These are phyloP conservation scores for Phalacrocorax carbo DNA, from an alignment of 2,113 vertebrate genomes.

Conservation along the genomic window DNA sequence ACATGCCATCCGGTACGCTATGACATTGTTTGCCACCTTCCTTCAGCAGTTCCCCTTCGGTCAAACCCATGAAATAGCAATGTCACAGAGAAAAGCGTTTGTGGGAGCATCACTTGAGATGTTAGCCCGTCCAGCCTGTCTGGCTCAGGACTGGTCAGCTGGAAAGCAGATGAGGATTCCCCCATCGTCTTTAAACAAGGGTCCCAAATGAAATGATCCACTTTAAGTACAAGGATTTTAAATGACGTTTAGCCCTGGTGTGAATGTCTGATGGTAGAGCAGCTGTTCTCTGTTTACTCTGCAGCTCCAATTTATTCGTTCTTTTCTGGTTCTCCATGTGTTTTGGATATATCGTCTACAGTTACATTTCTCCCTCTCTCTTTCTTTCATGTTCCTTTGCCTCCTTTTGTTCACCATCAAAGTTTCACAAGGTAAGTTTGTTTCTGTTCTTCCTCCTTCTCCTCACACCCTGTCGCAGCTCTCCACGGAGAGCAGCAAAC, in stretches of 20 bases:
- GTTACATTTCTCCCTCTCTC: conserved; percentile 60
- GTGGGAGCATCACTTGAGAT: not conserved
- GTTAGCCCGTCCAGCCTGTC: not conserved
- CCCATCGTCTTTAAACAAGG: not conserved
- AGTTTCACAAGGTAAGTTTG: conserved; percentile 87
- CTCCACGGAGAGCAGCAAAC: rapidly evolving
- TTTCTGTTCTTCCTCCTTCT: conserved; percentile 23
- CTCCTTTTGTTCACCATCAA: conserved; percentile 56
- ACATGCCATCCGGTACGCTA: rapidly evolving
- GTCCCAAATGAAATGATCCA: not conserved
- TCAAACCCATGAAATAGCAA: not conserved
- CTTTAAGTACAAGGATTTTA: not conserved
- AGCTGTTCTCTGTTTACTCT: conserved; percentile 21
- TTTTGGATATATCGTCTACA: conserved; percentile 3
- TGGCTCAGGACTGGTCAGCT: rapidly evolving
- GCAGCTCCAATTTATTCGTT: not conserved
- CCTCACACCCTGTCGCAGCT: not conserved
- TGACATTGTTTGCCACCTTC: not conserved
- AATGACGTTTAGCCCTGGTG: not conserved
- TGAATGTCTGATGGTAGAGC: not conserved
- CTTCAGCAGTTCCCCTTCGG: not conserved
- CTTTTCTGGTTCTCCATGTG: conserved; percentile 6
- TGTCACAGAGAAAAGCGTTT: not conserved
- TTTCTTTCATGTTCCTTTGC: conserved; percentile 66
- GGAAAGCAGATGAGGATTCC: not conserved